Conservation (phyloP, 2,113 vertebrate species). For the Odobenus rosmarus region DNA sequence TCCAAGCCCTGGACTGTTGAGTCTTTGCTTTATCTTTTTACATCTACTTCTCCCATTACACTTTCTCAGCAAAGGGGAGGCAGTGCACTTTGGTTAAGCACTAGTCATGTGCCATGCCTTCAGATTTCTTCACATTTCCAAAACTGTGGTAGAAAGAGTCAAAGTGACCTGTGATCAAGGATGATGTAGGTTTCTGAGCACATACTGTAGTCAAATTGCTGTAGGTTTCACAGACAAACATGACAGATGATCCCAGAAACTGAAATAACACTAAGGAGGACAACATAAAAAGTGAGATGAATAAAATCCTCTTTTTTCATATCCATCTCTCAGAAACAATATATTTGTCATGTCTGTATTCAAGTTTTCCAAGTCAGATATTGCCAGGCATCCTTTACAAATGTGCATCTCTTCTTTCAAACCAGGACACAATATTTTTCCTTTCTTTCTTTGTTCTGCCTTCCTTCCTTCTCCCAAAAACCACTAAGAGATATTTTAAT, state of each 20-base stretch:
- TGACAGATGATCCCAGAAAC: background rate
- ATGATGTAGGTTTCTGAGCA: background rate
- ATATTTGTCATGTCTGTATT: background rate
- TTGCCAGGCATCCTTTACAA: background rate
- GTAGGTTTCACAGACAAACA: background rate
- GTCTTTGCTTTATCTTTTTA: background rate
- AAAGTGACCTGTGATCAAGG: background rate
- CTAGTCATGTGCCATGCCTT: background rate
- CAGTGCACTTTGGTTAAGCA: background rate
- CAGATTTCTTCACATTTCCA: background rate
- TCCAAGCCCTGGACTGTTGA: background rate
- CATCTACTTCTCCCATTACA: background rate
- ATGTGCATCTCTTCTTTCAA: background rate
- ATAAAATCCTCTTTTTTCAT: background rate
- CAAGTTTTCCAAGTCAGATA: background rate
- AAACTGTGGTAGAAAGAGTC: background rate
- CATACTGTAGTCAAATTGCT: background rate
- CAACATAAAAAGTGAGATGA: background rate
- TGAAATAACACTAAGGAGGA: background rate
- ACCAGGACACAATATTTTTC: background rate
- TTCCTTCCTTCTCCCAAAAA: background rate
- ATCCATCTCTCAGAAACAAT: background rate
- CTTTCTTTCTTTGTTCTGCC: background rate
- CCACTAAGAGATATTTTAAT: background rate
- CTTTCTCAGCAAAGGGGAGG: background rate